These are phyloP conservation scores for Zelostemma sp. DNA, from an alignment of 1,140 invertebrate species.

Conservation along the genomic window DNA sequence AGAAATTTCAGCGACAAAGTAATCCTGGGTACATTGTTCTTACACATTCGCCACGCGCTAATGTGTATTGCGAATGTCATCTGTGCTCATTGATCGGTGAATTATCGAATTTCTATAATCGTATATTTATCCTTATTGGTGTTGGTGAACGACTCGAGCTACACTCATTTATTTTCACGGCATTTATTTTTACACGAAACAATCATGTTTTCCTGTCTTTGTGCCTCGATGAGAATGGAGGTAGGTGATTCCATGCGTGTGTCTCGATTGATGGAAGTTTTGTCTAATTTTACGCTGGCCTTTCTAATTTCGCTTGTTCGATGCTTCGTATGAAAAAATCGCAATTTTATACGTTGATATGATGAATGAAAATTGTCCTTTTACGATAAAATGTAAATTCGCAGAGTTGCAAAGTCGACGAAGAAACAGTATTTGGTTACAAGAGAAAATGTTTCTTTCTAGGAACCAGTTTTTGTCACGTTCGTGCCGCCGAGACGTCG, in stretches of 20 bases:
- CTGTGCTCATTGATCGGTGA: constrained; percentile 13
- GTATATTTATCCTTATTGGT: constrained; percentile 25
- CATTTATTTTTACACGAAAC: constrained; percentile 17
- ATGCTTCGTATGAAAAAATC: no score
- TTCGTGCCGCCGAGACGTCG: constrained; percentile 60
- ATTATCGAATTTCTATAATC: constrained; percentile 33
- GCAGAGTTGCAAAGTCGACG: no score
- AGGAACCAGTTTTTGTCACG: constrained; percentile 62
- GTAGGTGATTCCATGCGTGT: constrained; percentile 53
- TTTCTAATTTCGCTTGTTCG: no score
- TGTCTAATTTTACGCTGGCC: neutral
- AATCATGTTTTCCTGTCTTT: constrained; percentile 66
- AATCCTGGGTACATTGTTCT: constrained; percentile 14
- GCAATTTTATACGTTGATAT: no score
- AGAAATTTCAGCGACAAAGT: neutral
- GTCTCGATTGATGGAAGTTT: neutral
- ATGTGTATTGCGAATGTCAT: constrained; percentile 31
- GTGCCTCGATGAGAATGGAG: constrained; percentile 64
- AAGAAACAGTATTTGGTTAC: neutral
- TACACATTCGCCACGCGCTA: constrained; percentile 34
- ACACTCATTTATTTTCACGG: constrained; percentile 4
- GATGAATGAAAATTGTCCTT: no score
- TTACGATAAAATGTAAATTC: no score
- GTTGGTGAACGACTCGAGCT: constrained; percentile 14
- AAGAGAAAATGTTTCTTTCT: constrained; percentile 47